A percentile compares a stretch with the other conserved stretches of the same genome.
phyloP scores from a whole-genome alignment of 2,797 vertebrate genomes.

The Saxicola maurus region DNA sequence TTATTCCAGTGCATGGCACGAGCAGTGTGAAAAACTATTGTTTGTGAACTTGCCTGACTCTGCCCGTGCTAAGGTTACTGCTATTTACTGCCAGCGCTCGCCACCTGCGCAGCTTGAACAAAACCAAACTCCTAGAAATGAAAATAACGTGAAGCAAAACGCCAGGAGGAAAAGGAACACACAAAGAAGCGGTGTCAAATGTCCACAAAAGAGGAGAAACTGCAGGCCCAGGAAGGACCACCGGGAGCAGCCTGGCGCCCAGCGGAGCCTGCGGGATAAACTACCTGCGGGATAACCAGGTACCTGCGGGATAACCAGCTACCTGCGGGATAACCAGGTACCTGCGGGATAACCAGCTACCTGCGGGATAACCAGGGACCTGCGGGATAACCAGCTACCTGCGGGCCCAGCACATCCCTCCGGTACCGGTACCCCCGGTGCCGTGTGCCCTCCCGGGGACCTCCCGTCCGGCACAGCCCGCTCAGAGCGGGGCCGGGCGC shows the following conservation, averaged over 20 bases:
- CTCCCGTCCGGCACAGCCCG: neutral
- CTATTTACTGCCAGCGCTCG: neutral
- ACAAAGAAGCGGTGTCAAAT: neutral
- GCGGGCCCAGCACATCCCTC: neutral
- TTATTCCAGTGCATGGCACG: accelerated
- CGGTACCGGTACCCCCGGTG: accelerated
- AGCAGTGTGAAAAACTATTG: accelerated
- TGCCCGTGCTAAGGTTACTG: accelerated
- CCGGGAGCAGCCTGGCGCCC: neutral
- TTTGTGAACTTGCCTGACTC: neutral
- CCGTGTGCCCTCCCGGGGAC: neutral
- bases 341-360: no score
- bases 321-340: neutral
- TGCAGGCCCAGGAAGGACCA: neutral
- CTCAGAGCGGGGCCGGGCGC: neutral
- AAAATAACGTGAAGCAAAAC: accelerated
- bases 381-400: neutral
- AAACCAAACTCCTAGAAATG: accelerated
- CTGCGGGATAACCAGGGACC: no score
- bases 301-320: accelerated
- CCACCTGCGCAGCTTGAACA: accelerated
- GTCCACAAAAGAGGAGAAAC: no score
- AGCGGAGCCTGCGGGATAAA: no score
- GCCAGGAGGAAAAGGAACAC: neutral
- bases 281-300: accelerated